Evolutionary conservation across 2,888 invertebrate genomes (phyloP).

Genomic region (Anthoptus insignis): DNA sequence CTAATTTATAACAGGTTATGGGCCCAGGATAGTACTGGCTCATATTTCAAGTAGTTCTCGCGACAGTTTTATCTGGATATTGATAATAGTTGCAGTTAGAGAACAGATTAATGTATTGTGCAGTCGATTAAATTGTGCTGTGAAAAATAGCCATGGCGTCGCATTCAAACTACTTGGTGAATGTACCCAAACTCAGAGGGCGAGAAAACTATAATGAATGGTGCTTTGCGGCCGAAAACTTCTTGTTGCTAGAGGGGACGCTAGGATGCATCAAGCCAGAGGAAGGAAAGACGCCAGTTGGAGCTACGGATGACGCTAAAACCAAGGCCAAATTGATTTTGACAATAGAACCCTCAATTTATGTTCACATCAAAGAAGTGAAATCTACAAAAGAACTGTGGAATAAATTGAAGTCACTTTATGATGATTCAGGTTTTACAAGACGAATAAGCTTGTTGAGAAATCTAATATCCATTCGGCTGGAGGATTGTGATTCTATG

Average conservation of each 20-base stretch:
- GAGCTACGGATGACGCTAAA: background rate
- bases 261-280: conserved; percentile 22
- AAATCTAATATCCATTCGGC: conserved; percentile 38
- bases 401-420: conserved; percentile 9
- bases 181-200: conserved; percentile 43
- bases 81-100: conserved; percentile 4
- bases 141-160: background rate
- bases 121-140: no score
- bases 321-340: background rate
- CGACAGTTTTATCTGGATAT: no score
- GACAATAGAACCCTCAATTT: background rate
- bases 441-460: conserved; percentile 39
- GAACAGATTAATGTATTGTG: no score
- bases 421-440: conserved; percentile 40
- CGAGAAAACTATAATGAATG: conserved; percentile 42
- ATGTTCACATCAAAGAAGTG: background rate
- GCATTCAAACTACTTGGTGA: conserved; percentile 33
- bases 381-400: background rate
- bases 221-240: conserved; percentile 46
- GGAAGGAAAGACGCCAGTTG: background rate
- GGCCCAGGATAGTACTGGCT: no score
- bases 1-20: background rate
- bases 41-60: background rate
- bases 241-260: conserved; percentile 39
- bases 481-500: conserved; percentile 24